Percentiles rank a stretch among this genome's conserved stretches.
Conservation (phyloP, 2,888 invertebrate species). For the Helobdella robusta region DNA sequence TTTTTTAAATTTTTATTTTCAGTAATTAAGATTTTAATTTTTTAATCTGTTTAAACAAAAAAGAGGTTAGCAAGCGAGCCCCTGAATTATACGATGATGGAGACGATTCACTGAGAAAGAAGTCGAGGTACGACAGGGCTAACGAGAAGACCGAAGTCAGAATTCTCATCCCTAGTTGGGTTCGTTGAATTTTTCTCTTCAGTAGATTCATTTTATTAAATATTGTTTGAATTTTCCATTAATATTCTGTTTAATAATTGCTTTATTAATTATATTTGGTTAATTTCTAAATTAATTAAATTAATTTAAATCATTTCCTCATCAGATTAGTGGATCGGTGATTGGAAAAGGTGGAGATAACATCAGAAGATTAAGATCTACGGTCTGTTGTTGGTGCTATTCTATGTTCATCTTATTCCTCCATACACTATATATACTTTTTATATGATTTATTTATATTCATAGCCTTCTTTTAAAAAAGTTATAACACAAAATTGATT, state of each 20-base stretch:
- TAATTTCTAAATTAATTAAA: background rate
- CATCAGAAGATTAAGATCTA: constrained; percentile 85
- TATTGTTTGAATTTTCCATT: background rate
- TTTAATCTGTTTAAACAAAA: background rate
- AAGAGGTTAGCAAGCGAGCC: background rate
- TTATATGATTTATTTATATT: no score
- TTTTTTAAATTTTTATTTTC: no score
- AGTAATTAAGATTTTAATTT: background rate
- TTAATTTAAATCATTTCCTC: constrained; percentile 32
- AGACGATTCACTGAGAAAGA: background rate
- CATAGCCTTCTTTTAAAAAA: background rate
- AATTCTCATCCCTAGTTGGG: constrained; percentile 32
- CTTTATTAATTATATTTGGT: background rate
- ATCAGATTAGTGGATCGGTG: constrained; percentile 73
- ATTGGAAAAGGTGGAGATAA: constrained; percentile 97
- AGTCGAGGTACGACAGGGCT: constrained; percentile 11
- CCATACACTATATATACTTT: constrained; percentile 2
- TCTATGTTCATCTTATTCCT: background rate
- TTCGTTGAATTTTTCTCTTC: constrained; percentile 3
- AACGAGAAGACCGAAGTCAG: constrained; percentile 26
- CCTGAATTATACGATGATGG: constrained; percentile 11
- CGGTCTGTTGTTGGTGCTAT: constrained; percentile 63
- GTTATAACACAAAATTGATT: background rate
- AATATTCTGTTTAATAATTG: background rate
- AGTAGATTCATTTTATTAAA: background rate